These are phyloP conservation scores for Idaea aversata DNA, from an alignment of 2,888 invertebrate species.

Conservation along the genomic window DNA sequence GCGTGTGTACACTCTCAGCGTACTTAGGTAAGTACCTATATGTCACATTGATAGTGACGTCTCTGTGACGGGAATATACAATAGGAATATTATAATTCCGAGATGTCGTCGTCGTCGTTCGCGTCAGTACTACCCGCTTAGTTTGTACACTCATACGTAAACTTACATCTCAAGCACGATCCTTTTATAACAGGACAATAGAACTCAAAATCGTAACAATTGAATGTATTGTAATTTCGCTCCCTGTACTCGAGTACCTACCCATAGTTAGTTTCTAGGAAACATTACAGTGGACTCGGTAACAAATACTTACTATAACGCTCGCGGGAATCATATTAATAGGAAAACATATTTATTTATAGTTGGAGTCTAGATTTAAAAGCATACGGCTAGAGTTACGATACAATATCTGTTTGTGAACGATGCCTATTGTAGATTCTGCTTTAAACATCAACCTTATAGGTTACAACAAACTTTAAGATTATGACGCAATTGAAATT, in stretches of 20 bases:
- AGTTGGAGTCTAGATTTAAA: background rate
- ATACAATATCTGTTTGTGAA: background rate
- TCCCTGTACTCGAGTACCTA: background rate
- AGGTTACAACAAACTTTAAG: too few relatives aligned
- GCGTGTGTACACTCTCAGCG: background rate
- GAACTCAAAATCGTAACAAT: background rate
- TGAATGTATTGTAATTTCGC: background rate
- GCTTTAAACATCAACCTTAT: too few relatives aligned
- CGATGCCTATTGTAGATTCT: too few relatives aligned
- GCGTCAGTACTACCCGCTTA: background rate
- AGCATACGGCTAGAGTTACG: background rate
- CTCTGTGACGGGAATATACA: constrained; percentile 9
- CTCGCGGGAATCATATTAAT: background rate
- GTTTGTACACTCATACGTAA: background rate
- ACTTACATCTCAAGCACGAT: background rate
- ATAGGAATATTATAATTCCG: constrained; percentile 1
- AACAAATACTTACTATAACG: background rate
- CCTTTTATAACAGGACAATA: background rate
- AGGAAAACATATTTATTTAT: background rate
- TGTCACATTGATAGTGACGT: constrained; percentile 4
- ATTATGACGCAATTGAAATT: too few relatives aligned
- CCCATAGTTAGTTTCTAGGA: background rate
- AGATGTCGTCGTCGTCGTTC: background rate
- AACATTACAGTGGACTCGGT: background rate
- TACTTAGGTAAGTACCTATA: background rate